Evolutionary conservation across 2,113 vertebrate genomes (phyloP).

Genomic region (Guaruba guarouba): DNA sequence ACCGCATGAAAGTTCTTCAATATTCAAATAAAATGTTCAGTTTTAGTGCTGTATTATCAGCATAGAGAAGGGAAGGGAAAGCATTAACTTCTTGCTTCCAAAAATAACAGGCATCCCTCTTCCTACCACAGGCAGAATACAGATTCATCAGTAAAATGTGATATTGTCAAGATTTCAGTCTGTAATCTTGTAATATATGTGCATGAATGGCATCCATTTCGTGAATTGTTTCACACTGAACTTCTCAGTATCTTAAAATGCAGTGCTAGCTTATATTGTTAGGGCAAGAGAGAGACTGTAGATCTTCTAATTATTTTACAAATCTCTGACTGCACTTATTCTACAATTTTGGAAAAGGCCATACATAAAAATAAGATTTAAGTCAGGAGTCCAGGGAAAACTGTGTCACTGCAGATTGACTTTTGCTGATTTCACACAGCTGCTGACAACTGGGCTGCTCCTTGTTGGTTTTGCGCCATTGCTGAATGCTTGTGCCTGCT

Average conservation of each 20-base stretch:
- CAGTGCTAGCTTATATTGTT: neutral
- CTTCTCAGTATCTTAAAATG: neutral
- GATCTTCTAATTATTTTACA: conserved; percentile 37
- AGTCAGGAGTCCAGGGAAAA: neutral
- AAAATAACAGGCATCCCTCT: conserved; percentile 63
- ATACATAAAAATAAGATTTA: conserved; percentile 5
- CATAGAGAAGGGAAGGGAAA: conserved; percentile 55
- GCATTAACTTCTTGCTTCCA: conserved; percentile 67
- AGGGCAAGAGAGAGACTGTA: neutral
- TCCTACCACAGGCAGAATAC: conserved; percentile 38
- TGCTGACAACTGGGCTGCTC: conserved; percentile 40
- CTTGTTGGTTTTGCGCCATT: conserved; percentile 14
- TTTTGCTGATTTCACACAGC: conserved; percentile 64
- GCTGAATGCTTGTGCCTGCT: conserved; percentile 45
- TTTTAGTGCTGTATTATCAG: conserved; percentile 40
- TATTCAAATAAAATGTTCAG: conserved; percentile 1
- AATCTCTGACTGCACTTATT: neutral
- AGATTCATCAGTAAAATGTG: conserved; percentile 54
- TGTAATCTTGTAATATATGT: conserved; percentile 41
- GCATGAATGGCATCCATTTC: conserved; percentile 40
- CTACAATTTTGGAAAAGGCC: neutral
- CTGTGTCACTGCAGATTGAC: conserved; percentile 30
- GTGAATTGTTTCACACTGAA: neutral
- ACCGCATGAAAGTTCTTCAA: neutral
- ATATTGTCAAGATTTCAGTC: conserved; percentile 41